phyloP scores from a whole-genome alignment of 2,797 vertebrate genomes.

The Sebastes oblongus region DNA sequence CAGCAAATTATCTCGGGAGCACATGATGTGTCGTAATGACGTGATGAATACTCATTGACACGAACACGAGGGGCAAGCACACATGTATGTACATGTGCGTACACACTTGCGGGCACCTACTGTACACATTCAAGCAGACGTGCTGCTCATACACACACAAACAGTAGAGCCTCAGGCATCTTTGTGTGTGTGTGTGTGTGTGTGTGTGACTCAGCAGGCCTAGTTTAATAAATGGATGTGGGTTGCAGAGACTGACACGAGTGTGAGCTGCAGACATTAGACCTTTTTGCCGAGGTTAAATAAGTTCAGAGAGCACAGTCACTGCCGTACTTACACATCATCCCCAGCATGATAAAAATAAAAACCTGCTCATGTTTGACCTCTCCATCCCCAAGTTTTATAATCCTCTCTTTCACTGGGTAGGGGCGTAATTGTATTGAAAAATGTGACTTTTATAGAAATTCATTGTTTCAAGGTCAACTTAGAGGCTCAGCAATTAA shows the following conservation, averaged over 20 bases:
- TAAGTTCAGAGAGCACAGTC: conserved; percentile 19
- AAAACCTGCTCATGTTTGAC: neutral
- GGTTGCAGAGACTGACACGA: conserved; percentile 43
- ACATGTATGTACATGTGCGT: conserved; percentile 11
- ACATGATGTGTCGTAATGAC: conserved; percentile 41
- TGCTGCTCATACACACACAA: neutral
- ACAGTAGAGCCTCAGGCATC: conserved; percentile 3
- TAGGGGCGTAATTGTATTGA: neutral
- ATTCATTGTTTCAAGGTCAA: conserved; percentile 52
- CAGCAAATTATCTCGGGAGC: conserved; percentile 39
- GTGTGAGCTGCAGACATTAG: conserved; percentile 26
- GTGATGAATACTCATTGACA: conserved; percentile 36
- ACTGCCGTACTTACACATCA: neutral
- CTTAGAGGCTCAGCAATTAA: conserved; percentile 45
- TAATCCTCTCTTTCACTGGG: conserved; percentile 11
- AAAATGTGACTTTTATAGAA: conserved; percentile 13
- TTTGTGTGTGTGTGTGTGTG: neutral
- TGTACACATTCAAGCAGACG: neutral
- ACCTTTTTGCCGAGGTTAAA: conserved; percentile 33
- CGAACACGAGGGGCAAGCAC: neutral
- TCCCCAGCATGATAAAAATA: neutral
- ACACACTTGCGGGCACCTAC: neutral
- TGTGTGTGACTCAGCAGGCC: conserved; percentile 40
- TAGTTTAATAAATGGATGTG: conserved; percentile 42
- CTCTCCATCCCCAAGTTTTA: neutral